phyloP scores from a whole-genome alignment of 2,113 vertebrate species.

The Hippocampus comes region DNA sequence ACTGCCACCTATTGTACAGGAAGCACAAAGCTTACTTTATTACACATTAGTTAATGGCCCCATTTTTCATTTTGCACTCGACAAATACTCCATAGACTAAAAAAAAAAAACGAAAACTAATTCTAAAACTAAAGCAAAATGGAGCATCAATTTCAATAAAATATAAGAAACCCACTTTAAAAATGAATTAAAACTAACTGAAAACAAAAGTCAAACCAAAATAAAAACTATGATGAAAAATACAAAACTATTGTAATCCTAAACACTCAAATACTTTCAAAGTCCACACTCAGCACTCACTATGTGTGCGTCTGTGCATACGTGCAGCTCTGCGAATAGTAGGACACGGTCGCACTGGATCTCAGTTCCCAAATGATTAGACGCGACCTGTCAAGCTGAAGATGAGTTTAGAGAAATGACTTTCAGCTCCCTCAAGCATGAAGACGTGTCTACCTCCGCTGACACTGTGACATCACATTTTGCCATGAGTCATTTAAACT shows the following conservation, averaged over 20 bases:
- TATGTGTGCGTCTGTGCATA: background rate
- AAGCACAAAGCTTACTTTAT: no score
- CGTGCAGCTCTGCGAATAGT: background rate
- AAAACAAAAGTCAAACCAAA: no score
- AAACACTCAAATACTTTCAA: background rate
- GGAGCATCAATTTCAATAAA: no score
- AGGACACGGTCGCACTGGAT: conserved; percentile 1
- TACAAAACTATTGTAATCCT: background rate
- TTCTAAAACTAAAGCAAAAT: no score
- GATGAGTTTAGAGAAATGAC: conserved; percentile 14
- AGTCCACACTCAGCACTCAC: background rate
- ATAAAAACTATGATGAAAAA: no score
- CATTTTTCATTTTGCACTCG: no score
- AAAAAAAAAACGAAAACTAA: no score
- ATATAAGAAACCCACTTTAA: no score
- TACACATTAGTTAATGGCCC: no score
- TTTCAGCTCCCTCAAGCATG: conserved; percentile 12
- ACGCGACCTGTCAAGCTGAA: conserved; percentile 4
- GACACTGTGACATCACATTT: conserved; percentile 10
- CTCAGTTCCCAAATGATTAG: background rate
- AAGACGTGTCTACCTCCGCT: conserved; percentile 8
- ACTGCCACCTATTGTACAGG: no score
- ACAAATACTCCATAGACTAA: no score
- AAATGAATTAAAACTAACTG: no score
- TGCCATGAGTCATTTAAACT: conserved; percentile 11